Conservation (phyloP, 2,797 vertebrate genomes). For the Tachyglossus aculeatus region DNA sequence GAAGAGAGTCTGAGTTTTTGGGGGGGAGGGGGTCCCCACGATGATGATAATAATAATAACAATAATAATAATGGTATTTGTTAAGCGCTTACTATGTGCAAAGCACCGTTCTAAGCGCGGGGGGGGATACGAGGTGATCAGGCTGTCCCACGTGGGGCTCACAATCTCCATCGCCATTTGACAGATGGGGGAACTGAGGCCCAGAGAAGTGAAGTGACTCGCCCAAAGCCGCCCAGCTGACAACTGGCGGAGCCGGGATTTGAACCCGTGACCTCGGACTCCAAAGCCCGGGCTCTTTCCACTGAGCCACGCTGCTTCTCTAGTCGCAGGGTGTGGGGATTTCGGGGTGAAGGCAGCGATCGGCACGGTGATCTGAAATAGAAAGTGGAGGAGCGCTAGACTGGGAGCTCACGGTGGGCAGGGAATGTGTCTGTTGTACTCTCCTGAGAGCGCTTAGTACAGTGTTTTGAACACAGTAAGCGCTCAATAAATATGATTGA, state of each 20-base stretch:
- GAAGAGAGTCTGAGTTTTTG: not conserved
- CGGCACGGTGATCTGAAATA: not conserved
- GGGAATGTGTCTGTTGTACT: too few species aligned
- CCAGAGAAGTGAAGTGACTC: not conserved
- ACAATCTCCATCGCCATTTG: slow-evolving; percentile 16
- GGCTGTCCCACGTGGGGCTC: not conserved
- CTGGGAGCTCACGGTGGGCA: too few species aligned
- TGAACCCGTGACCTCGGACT: too few species aligned
- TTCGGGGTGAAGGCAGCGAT: not conserved
- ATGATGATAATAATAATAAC: not conserved
- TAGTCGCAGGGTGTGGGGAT: not conserved
- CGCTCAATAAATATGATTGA: slow-evolving; percentile 9
- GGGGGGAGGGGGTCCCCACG: not conserved
- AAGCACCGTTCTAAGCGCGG: not conserved
- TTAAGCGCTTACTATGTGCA: not conserved
- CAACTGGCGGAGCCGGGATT: too few species aligned
- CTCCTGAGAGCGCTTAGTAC: slow-evolving; percentile 29
- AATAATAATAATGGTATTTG: not conserved
- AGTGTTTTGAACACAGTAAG: slow-evolving; percentile 35
- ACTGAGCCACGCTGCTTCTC: too few species aligned
- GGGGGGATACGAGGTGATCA: not conserved
- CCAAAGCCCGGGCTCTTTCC: too few species aligned
- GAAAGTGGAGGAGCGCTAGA: slow-evolving; percentile 8
- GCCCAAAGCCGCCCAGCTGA: too few species aligned
- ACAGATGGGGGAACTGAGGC: not conserved